Evolutionary conservation across 1,140 invertebrate genomes (phyloP).

Genomic region (Aphaenogaster ashmeadi): DNA sequence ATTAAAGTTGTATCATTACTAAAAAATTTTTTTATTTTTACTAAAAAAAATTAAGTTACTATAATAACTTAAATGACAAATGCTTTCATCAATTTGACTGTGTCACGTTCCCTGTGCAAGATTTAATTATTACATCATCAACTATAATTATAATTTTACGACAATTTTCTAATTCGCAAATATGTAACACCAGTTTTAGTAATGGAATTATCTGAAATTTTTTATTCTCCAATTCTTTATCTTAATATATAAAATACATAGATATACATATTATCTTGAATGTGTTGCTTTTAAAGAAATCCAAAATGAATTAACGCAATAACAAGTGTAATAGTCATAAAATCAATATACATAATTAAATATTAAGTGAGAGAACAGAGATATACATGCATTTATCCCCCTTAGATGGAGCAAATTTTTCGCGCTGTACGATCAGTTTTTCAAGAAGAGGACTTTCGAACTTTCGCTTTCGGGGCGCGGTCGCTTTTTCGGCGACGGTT

Average conservation of each 20-base stretch:
- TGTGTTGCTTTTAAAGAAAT: too few species aligned
- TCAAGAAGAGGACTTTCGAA: background rate
- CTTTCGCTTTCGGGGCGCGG: conserved; percentile 6
- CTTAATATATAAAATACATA: background rate
- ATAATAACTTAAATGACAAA: background rate
- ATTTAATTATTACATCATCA: background rate
- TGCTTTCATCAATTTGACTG: background rate
- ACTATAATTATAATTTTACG: background rate
- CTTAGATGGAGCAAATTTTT: conserved; percentile 5
- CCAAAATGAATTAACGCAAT: background rate
- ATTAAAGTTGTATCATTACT: too few species aligned
- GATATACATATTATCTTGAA: too few species aligned
- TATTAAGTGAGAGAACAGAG: background rate
- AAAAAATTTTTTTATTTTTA: too few species aligned
- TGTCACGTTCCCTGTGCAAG: background rate
- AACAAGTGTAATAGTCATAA: background rate
- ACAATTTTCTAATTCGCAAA: background rate
- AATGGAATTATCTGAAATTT: background rate
- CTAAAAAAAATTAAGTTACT: too few species aligned
- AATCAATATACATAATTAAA: background rate
- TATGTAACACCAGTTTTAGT: background rate
- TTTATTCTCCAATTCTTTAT: background rate
- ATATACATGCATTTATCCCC: background rate
- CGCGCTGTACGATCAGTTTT: background rate
- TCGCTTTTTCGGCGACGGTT: background rate